Evolutionary conservation across 2,113 vertebrate genomes (phyloP), one percentile per base, ranked within the genome.

Genomic region (Struthio camelus): DNA sequence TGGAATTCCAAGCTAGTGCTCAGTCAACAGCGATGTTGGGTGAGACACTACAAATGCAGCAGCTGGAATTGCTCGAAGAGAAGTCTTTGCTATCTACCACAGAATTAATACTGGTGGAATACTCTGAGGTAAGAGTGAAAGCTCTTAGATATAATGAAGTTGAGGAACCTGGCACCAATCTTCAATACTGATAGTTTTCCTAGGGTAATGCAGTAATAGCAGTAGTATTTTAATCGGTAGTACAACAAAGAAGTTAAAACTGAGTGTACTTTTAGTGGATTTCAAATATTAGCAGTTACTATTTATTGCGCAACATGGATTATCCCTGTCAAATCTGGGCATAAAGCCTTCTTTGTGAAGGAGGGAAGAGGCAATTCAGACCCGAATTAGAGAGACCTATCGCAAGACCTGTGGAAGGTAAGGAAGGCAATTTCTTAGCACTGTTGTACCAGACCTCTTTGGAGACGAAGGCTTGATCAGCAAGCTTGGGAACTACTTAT

Each of bases 41-140:
- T 77, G 50, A 85, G 85, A 96, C 91, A 83, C 3, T 66, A 82
- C 50, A 91, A 85, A 95, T 58, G 28, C 32, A 95, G 89, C 93
- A 88, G 82, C 79, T 88, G 32, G 36, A 90, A 83, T 70, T 96
- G 38, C 90, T 82, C 54, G 53, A 89, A 30, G 44, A 92, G 42
- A 94, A 91, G 72, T 83, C 67, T 50, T 91, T 80, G 75, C 56
- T 58, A 58, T 32, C 32, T 58, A 58, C 28, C 9, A 9, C 34
- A 71, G 24, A 56, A 17, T 58, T 25, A 86, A 75, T 90, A 86
- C 38, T 80, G 54, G 80, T 50, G n/a, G 30, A 62, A 69, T 84
- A 36, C 42, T 59, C 16, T 48, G 10, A 77, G 19, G 3, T 54
- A 62, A 44, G 36, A 83, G 6, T 53, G 50, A 83, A 85, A 93